These are phyloP conservation scores for Torymus texanus DNA, from an alignment of 2,888 invertebrate species.

Conservation along the genomic window DNA sequence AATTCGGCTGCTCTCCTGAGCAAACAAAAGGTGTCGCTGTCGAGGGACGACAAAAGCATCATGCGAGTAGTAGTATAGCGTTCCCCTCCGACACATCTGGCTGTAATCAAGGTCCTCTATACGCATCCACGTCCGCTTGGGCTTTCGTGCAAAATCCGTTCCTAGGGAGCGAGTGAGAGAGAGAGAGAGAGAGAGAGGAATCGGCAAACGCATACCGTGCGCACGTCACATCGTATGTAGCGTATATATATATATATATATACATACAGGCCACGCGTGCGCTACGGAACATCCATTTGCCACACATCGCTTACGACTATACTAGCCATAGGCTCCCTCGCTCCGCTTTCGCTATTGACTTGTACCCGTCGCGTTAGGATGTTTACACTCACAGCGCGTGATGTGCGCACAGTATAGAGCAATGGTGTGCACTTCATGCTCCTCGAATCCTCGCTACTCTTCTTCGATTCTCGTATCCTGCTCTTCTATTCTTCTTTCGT, in stretches of 20 bases:
- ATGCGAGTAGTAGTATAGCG: too few species aligned
- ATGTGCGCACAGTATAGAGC: too few species aligned
- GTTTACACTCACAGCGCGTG: background rate
- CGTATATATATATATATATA: too few species aligned
- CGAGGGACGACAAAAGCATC: background rate
- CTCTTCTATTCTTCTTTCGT: too few species aligned
- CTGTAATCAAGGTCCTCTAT: background rate
- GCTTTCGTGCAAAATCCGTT: slow-evolving; percentile 17
- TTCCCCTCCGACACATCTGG: background rate
- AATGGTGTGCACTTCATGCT: too few species aligned
- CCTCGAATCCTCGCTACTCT: too few species aligned
- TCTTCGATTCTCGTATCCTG: too few species aligned
- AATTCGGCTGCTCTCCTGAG: too few species aligned
- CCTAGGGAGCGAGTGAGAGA: background rate
- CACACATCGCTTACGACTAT: slow-evolving; percentile 8
- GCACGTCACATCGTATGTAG: too few species aligned
- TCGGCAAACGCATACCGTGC: background rate
- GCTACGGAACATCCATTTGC: slow-evolving; percentile 38
- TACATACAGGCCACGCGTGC: too few species aligned
- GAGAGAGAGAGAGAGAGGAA: slow-evolving; percentile 3
- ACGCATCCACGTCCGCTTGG: background rate
- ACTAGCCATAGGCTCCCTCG: background rate
- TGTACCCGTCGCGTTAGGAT: background rate
- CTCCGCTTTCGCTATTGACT: slow-evolving; percentile 1
- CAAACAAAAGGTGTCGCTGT: background rate